Evolutionary conservation across 2,113 vertebrate species (phyloP), one percentile per base, ranked within the genome.

Genomic region (Gnathonemus echidnorhynchus): DNA sequence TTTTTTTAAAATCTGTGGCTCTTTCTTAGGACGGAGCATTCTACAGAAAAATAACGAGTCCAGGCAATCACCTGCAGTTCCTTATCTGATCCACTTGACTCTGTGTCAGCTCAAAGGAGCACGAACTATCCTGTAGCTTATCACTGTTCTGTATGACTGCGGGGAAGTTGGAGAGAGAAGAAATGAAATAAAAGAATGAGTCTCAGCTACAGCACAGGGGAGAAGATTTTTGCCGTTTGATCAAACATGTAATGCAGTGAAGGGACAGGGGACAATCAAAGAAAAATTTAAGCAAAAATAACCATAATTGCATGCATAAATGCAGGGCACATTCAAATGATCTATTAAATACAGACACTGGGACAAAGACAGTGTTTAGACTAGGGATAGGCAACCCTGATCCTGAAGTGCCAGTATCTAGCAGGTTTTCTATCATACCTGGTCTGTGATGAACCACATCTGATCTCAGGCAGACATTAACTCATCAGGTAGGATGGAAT

Each of bases 61-160:
- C 74, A 80, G 74, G 35, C 35, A 80, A 80, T 80, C 94, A 97
- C 97, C 96, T 97, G 94, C 96, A 97, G 92, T 95, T 97, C 84
- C 96, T 93, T 93, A 97, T 97, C 93, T 96, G 90, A 89, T 97
- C 96, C 95, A 97, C 96, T 91, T 97, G 97, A 86, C 96, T 92
- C 0, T 96, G 95, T 1, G 96, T 97, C 91, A 97, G 91, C 0
- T 96, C 95, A 58, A 97, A 97, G 90, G 96, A 95, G 88, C 96
- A 97, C 0, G 96, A 96, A 48, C 96, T 97, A 88, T 97, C 96
- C 92, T 97, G 97, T 0, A 97, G 95, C 91, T 97, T 97, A 93
- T 97, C 97, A 0, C 92, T 96, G 49, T 95, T 97, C 95, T 97
- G 96, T 53, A 96, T 95, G 86, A 97, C 97, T 97, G n/a, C 27